Percentiles rank a stretch among this genome's conserved stretches.
Evolutionary conservation across 1,140 invertebrate species (phyloP).

Genomic region (Hormaphis cornu): DNA sequence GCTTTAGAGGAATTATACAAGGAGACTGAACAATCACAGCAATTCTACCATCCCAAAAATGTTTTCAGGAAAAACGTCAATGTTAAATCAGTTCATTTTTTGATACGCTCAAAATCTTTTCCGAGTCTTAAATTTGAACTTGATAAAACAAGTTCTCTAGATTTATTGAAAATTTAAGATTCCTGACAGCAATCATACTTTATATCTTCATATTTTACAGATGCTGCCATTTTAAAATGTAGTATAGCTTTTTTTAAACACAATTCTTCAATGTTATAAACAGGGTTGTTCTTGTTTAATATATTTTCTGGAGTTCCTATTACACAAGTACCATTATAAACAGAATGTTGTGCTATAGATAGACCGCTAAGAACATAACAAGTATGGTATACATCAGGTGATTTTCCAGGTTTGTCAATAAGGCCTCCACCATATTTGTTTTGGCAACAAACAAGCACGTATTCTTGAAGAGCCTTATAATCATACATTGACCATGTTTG

Average conservation of each 20-base stretch:
- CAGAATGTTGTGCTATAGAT: constrained; percentile 77
- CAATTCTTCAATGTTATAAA: constrained; percentile 15
- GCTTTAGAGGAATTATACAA: too few species aligned
- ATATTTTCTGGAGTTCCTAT: constrained; percentile 10
- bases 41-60: too few species aligned
- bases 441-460: constrained; percentile 89
- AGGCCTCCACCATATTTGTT: constrained; percentile 71
- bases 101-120: too few species aligned
- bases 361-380: constrained; percentile 94
- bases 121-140: constrained; percentile 24
- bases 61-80: too few species aligned
- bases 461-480: constrained; percentile 83
- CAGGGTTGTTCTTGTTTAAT: constrained; percentile 10
- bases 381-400: constrained; percentile 88
- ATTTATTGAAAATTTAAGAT: not conserved
- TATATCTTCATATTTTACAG: not conserved
- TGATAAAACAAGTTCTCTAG: not conserved
- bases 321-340: not conserved
- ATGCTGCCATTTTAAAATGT: constrained; percentile 4
- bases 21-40: too few species aligned
- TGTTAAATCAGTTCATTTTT: too few species aligned
- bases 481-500: constrained; percentile 52
- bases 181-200: not conserved
- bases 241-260: constrained; percentile 13
- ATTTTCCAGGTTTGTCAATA: constrained; percentile 89